Conservation (phyloP, 2,888 invertebrate species). For the Acleris cristana region DNA sequence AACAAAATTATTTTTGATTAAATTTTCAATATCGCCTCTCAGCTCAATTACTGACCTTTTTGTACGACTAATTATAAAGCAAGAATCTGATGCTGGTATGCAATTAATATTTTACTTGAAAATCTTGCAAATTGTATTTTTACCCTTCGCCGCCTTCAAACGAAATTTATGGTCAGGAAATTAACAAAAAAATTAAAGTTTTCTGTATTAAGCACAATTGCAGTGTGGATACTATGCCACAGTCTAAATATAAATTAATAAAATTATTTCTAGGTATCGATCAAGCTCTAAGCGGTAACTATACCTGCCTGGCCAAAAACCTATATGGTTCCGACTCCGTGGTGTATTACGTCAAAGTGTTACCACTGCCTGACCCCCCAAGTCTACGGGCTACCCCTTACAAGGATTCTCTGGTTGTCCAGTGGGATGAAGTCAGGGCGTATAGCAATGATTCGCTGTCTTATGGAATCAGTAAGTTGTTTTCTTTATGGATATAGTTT, state of each 20-base stretch:
- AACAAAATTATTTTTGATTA: too few species aligned
- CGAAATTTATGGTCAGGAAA: too few species aligned
- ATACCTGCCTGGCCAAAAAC: slow-evolving; percentile 91
- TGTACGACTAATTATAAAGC: too few species aligned
- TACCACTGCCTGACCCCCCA: slow-evolving; percentile 89
- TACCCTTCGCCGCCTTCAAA: too few species aligned
- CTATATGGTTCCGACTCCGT: slow-evolving; percentile 93
- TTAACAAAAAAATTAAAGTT: too few species aligned
- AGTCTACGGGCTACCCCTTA: slow-evolving; percentile 83
- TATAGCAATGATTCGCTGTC: slow-evolving; percentile 61
- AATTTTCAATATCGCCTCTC: too few species aligned
- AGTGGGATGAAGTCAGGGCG: slow-evolving; percentile 86
- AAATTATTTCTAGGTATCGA: slow-evolving; percentile 84
- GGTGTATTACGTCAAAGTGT: slow-evolving; percentile 89
- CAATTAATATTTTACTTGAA: too few species aligned
- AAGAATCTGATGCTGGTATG: too few species aligned
- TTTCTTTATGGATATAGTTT: neutral
- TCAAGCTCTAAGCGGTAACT: slow-evolving; percentile 90
- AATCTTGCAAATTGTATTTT: too few species aligned
- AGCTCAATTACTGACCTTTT: too few species aligned
- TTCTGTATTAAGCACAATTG: too few species aligned
- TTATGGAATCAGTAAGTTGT: slow-evolving; percentile 70
- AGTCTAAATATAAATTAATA: neutral
- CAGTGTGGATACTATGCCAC: neutral
- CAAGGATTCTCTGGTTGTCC: slow-evolving; percentile 81